These are phyloP conservation scores for Atopsyche davidsoni DNA, from an alignment of 1,140 invertebrate species.

Conservation along the genomic window DNA sequence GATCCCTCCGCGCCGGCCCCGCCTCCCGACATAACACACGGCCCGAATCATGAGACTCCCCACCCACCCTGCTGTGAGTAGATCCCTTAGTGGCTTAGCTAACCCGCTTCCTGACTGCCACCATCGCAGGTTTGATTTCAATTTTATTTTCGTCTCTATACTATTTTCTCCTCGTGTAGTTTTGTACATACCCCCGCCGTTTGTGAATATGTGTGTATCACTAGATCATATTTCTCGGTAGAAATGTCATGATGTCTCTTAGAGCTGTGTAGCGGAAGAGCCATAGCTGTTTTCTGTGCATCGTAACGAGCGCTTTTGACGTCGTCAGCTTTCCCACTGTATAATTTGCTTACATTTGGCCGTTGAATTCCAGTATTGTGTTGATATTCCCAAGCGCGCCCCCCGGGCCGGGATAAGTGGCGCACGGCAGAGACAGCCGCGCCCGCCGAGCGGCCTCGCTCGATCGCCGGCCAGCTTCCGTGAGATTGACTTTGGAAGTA, in stretches of 20 bases:
- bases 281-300: conserved; percentile 9
- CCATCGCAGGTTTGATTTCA: conserved; percentile 29
- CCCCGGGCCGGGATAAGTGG: too few species aligned
- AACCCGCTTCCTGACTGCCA: conserved; percentile 29
- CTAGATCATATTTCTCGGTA: too few species aligned
- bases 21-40: neutral
- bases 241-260: conserved; percentile 9
- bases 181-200: too few species aligned
- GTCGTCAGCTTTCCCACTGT: conserved; percentile 20
- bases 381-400: too few species aligned
- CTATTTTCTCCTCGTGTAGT: conserved; percentile 14
- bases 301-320: conserved; percentile 13
- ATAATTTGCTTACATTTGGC: too few species aligned
- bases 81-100: conserved; percentile 28
- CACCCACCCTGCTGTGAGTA: conserved; percentile 11
- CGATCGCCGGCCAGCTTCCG: too few species aligned
- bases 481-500: conserved; percentile 27
- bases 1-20: neutral
- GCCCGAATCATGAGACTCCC: conserved; percentile 1
- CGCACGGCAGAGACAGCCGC: too few species aligned
- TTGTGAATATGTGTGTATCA: too few species aligned
- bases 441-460: too few species aligned
- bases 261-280: conserved; percentile 6
- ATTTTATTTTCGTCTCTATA: conserved; percentile 24
- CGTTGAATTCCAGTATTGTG: too few species aligned